A percentile compares a stretch with the other conserved stretches of the same genome.
phyloP scores from a whole-genome alignment of 2,797 vertebrate genomes.

The Eupleurogrammus muticus region DNA sequence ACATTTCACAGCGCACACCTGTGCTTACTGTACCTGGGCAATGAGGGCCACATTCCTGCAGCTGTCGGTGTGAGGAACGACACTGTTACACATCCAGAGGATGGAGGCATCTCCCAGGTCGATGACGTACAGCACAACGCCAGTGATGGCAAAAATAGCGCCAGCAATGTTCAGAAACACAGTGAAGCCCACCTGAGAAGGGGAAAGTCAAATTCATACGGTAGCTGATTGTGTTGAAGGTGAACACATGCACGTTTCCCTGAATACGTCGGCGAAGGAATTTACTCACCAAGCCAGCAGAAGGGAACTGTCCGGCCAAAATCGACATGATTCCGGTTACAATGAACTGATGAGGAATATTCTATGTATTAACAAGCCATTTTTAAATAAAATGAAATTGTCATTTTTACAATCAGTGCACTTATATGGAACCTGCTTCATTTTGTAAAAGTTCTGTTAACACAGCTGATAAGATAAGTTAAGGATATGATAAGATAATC shows the following conservation, averaged over 20 bases:
- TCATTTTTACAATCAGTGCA: too few relatives aligned
- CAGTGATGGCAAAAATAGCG: constrained; percentile 56
- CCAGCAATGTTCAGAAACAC: constrained; percentile 57
- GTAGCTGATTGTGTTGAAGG: neutral
- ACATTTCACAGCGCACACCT: neutral
- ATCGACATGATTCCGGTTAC: constrained; percentile 61
- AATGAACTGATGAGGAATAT: constrained; percentile 56
- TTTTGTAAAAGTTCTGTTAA: neutral
- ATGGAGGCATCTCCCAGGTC: constrained; percentile 44
- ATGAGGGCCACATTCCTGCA: constrained; percentile 48
- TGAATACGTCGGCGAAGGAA: neutral
- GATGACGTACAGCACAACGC: constrained; percentile 43
- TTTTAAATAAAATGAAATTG: too few relatives aligned
- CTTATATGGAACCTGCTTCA: neutral
- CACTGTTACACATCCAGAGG: constrained; percentile 46
- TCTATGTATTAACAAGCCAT: too few relatives aligned
- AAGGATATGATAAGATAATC: too few relatives aligned
- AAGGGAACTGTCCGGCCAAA: constrained; percentile 46
- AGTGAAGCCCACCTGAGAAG: constrained; percentile 56
- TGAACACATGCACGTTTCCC: too few relatives aligned
- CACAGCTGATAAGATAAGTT: neutral
- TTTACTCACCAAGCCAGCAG: constrained; percentile 51
- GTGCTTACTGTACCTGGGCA: constrained; percentile 47
- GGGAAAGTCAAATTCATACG: neutral
- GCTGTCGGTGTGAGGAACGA: neutral